phyloP scores from a whole-genome alignment of 2,113 vertebrate species.

The Microcebus lehilahytsara region DNA sequence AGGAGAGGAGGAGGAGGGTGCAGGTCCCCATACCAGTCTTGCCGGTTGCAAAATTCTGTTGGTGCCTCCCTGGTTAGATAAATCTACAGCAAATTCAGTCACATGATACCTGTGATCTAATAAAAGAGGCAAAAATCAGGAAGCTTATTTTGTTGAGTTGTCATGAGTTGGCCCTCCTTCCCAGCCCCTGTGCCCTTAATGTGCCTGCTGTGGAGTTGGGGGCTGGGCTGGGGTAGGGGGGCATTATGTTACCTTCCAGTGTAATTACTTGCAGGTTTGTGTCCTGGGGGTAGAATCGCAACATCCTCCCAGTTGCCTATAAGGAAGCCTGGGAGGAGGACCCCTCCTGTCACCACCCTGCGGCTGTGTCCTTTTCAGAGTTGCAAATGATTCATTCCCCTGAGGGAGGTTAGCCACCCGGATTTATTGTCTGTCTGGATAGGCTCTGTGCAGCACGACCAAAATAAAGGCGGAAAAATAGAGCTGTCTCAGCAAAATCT shows the following conservation, averaged over 20 bases:
- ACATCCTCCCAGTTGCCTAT: background rate
- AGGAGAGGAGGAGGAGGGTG: background rate
- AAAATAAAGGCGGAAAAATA: conserved; percentile 61
- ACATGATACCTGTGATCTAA: conserved; percentile 40
- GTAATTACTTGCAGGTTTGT: conserved; percentile 67
- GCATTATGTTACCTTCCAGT: conserved; percentile 47
- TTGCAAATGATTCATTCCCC: background rate
- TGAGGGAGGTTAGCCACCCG: conserved; percentile 41
- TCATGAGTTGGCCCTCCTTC: background rate
- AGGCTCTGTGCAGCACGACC: background rate
- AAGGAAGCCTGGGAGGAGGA: background rate
- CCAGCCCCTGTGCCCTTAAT: background rate
- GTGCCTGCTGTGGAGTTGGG: conserved; percentile 54
- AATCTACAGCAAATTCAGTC: conserved; percentile 39
- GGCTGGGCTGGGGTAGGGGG: too few relatives aligned
- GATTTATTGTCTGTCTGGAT: conserved; percentile 70
- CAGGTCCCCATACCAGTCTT: background rate
- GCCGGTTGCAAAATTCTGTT: background rate
- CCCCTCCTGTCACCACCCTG: background rate
- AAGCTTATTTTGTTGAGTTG: conserved; percentile 47
- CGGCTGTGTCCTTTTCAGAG: conserved; percentile 35
- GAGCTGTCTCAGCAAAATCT: conserved; percentile 70
- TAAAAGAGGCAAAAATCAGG: conserved; percentile 37
- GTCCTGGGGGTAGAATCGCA: conserved; percentile 57
- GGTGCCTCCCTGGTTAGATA: conserved; percentile 38